These are phyloP conservation scores for Meloidogyne chitwoodi DNA, from an alignment of 1,140 invertebrate genomes.

Conservation along the genomic window DNA sequence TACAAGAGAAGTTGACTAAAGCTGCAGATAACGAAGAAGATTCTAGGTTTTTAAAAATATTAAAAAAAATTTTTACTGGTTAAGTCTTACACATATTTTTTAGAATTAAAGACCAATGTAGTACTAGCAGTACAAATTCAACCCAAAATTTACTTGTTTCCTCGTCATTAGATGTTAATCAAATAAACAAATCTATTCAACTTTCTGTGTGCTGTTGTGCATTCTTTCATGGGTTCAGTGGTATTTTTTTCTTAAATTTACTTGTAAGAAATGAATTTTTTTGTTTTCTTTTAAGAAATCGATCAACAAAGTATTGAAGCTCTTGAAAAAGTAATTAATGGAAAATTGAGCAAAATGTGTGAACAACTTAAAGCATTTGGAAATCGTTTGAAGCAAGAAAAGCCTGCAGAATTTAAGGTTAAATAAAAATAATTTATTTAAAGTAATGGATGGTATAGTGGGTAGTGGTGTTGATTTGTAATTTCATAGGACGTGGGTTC, in stretches of 20 bases:
- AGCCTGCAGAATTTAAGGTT: neutral
- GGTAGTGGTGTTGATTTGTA: neutral
- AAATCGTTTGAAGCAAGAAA: neutral
- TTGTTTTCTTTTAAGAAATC: neutral
- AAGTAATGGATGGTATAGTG: neutral
- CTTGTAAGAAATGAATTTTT: neutral
- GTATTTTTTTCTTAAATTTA: neutral
- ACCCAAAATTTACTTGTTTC: neutral
- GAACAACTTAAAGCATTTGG: constrained; percentile 1
- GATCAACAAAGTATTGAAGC: neutral
- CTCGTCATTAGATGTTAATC: neutral
- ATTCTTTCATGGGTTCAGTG: neutral
- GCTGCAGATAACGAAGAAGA: neutral
- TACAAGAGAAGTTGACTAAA: neutral
- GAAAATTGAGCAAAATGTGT: neutral
- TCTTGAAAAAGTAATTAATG: neutral
- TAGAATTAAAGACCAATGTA: neutral
- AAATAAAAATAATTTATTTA: neutral
- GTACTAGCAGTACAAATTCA: neutral
- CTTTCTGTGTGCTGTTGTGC: constrained; percentile 8
- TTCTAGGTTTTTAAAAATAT: neutral
- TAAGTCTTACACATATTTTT: too few relatives aligned
- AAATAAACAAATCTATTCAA: neutral
- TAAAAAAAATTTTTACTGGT: too few relatives aligned
- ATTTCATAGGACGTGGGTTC: neutral